These are phyloP conservation scores for Drosophila meridiana DNA, from an alignment of 2,888 invertebrate genomes.

Conservation along the genomic window DNA sequence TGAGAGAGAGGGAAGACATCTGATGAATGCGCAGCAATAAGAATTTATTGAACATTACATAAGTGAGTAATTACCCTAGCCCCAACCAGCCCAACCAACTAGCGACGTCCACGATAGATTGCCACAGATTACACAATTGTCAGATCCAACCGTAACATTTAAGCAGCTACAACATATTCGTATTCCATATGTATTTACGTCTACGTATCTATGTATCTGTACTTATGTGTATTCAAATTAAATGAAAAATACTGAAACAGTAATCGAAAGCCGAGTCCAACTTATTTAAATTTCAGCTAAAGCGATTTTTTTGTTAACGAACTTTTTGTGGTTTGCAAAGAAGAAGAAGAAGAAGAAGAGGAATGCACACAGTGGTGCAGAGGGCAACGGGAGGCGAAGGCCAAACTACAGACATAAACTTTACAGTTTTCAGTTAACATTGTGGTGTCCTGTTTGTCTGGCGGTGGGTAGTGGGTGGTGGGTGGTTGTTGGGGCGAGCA, in stretches of 20 bases:
- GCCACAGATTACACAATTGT: constrained; percentile 12
- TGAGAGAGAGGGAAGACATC: constrained; percentile 11
- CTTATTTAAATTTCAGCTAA: constrained; percentile 43
- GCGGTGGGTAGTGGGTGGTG: constrained; percentile 15
- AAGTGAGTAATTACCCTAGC: constrained; percentile 34
- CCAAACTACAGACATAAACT: constrained; percentile 63
- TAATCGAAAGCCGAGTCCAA: constrained; percentile 17
- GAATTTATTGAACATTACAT: constrained; percentile 31
- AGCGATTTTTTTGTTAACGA: not conserved
- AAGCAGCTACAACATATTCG: constrained; percentile 34
- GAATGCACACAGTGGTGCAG: not conserved
- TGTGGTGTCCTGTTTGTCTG: constrained; percentile 27
- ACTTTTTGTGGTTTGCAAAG: constrained; percentile 41
- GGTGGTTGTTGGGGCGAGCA: constrained; percentile 18
- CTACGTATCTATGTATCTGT: constrained; percentile 25
- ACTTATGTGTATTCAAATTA: constrained; percentile 46
- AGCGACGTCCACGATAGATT: constrained; percentile 11
- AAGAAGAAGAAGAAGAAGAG: constrained; percentile 7
- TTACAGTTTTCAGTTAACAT: constrained; percentile 48
- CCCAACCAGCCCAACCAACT: constrained; percentile 1
- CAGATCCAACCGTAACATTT: constrained; percentile 17
- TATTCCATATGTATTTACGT: constrained; percentile 35
- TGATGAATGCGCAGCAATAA: constrained; percentile 25
- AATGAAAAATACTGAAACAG: constrained; percentile 48
- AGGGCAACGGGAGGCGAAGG: constrained; percentile 37